phyloP scores from a whole-genome alignment of 2,888 invertebrate species.

The Asteroscopus sphinx region DNA sequence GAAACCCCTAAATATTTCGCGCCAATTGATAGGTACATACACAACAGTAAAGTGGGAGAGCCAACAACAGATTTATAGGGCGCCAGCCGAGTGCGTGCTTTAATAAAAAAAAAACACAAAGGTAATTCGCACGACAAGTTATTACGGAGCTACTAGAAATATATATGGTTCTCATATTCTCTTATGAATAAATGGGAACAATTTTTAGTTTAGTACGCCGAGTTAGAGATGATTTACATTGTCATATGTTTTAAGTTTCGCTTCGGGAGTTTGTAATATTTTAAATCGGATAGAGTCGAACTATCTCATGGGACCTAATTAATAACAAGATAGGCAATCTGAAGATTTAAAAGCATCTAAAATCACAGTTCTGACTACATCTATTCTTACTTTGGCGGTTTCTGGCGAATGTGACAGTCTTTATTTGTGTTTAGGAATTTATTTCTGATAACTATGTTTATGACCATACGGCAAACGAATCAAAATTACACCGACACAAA shows the following conservation, averaged over 20 bases:
- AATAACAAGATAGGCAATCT: background rate
- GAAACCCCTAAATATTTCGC: slow-evolving; percentile 77
- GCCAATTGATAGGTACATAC: slow-evolving; percentile 82
- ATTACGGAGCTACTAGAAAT: slow-evolving; percentile 80
- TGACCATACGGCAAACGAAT: no score
- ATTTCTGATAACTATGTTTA: no score
- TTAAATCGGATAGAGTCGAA: slow-evolving; percentile 7
- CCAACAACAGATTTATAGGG: slow-evolving; percentile 86
- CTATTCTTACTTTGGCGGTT: no score
- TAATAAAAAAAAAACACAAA: slow-evolving; percentile 86
- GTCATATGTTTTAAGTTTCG: slow-evolving; percentile 57
- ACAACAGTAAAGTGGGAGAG: slow-evolving; percentile 80
- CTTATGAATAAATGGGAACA: slow-evolving; percentile 77
- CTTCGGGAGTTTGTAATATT: slow-evolving; percentile 46
- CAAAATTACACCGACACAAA: background rate
- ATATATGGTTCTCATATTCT: slow-evolving; percentile 80
- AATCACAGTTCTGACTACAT: no score
- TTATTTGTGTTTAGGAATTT: no score
- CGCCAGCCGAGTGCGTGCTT: slow-evolving; percentile 84
- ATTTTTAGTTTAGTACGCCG: slow-evolving; percentile 75
- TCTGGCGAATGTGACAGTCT: no score
- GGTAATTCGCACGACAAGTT: slow-evolving; percentile 87
- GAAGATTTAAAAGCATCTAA: no score
- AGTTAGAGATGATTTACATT: slow-evolving; percentile 66
- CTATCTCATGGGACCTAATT: background rate